Evolutionary conservation across 2,113 vertebrate species (phyloP).

Genomic region (Pterophyllum scalare): DNA sequence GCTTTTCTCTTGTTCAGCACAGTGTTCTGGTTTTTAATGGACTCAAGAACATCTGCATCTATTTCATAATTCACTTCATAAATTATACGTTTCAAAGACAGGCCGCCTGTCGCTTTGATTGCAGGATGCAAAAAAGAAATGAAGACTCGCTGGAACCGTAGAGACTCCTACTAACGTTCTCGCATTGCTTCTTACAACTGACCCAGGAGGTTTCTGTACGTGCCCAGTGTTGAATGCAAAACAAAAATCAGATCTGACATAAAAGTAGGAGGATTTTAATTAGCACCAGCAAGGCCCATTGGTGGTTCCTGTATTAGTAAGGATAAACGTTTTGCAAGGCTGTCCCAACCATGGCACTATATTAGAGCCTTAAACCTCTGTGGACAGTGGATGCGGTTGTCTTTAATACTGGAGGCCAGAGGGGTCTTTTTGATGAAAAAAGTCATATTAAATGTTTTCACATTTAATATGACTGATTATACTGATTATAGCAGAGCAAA

Average conservation of each 20-base stretch:
- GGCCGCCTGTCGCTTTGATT: constrained; percentile 41
- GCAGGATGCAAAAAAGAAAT: constrained; percentile 16
- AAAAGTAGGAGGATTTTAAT: constrained; percentile 61
- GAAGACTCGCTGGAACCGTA: background rate
- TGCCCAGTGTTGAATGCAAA: constrained; percentile 8
- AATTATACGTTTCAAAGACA: constrained; percentile 50
- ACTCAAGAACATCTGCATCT: constrained; percentile 29
- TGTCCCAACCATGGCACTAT: background rate
- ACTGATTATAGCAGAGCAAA: background rate
- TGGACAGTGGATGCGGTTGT: constrained; percentile 12
- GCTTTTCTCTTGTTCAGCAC: constrained; percentile 4
- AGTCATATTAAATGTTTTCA: background rate
- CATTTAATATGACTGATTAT: too few relatives aligned
- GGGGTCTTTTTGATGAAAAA: background rate
- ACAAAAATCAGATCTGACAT: constrained; percentile 50
- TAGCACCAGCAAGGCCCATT: constrained; percentile 39
- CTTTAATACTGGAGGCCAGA: background rate
- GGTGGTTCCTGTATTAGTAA: constrained; percentile 23
- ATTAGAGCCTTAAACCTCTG: constrained; percentile 11
- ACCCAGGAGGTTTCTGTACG: constrained; percentile 30
- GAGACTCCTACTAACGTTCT: constrained; percentile 19
- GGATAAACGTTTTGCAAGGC: constrained; percentile 30
- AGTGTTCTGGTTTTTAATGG: constrained; percentile 49
- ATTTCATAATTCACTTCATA: constrained; percentile 52
- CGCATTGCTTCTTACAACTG: constrained; percentile 29